phyloP scores from a whole-genome alignment of 2,888 invertebrate species.

The Branchellion lobata region DNA sequence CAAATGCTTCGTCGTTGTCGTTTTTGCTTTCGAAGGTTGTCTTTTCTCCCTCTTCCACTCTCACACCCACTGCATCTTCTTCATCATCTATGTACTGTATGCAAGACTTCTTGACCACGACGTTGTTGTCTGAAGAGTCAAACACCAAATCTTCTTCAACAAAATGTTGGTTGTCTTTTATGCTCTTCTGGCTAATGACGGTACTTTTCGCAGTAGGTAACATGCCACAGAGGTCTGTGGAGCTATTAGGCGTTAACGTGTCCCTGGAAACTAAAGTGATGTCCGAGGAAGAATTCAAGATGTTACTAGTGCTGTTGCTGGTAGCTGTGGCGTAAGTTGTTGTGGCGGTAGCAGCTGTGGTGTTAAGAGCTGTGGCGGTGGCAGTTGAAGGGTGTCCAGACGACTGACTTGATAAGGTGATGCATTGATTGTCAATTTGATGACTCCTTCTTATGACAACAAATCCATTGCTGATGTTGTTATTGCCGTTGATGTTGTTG shows the following conservation, averaged over 20 bases:
- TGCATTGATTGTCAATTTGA: neutral
- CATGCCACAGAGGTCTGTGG: neutral
- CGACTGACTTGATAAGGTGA: neutral
- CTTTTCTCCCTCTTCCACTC: neutral
- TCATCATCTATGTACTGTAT: constrained; percentile 70
- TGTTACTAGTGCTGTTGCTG: constrained; percentile 6
- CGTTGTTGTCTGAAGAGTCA: neutral
- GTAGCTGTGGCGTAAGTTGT: neutral
- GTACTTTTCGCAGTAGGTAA: neutral
- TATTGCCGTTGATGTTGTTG: constrained; percentile 2
- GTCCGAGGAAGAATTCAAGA: constrained; percentile 12
- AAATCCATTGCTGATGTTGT: constrained; percentile 11
- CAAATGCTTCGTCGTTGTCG: neutral
- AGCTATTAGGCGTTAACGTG: constrained; percentile 13
- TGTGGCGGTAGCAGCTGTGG: neutral
- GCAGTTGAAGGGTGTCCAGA: neutral
- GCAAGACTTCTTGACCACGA: constrained; percentile 49
- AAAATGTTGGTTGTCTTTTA: neutral
- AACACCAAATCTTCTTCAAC: constrained; percentile 51
- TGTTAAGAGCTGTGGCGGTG: neutral
- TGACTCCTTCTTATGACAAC: constrained; percentile 10
- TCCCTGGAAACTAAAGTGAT: constrained; percentile 25
- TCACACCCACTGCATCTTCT: constrained; percentile 4
- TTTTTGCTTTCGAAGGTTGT: neutral
- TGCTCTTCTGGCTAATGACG: neutral